Percentiles rank a stretch among this genome's conserved stretches.
Conservation (phyloP, 2,113 vertebrate species). For the Mesocricetus auratus region DNA sequence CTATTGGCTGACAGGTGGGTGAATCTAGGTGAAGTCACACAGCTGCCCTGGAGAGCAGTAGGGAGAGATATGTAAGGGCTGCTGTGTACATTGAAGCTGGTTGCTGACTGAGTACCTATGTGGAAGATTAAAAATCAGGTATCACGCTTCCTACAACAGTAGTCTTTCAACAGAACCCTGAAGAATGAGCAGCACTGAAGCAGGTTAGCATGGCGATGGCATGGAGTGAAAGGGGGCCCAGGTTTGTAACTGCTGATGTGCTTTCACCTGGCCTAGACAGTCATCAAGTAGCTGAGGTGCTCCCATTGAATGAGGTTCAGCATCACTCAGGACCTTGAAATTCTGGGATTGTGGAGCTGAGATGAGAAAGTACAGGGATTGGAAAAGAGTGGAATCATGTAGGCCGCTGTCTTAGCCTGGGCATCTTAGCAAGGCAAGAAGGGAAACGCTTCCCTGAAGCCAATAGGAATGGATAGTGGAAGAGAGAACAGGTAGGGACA, state of each 20-base stretch:
- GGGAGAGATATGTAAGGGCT: background rate
- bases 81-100: background rate
- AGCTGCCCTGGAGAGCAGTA: background rate
- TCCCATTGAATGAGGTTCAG: background rate
- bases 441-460: background rate
- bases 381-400: background rate
- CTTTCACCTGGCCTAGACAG: background rate
- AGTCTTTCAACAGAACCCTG: background rate
- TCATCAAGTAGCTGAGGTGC: background rate
- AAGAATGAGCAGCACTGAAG: background rate
- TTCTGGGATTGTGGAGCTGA: background rate
- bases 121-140: background rate
- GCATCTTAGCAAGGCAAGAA: background rate
- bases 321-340: background rate
- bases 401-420: background rate
- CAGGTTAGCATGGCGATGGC: background rate
- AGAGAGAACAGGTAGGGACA: background rate
- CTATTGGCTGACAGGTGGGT: background rate
- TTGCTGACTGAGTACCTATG: background rate
- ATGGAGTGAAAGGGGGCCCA: background rate
- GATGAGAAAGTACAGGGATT: background rate
- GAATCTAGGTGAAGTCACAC: accelerated
- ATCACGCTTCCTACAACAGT: background rate
- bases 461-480: background rate
- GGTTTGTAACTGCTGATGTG: background rate